Base-by-base conservation (phyloP, 1,140 invertebrate species). In the Drosophila varians region DNA sequence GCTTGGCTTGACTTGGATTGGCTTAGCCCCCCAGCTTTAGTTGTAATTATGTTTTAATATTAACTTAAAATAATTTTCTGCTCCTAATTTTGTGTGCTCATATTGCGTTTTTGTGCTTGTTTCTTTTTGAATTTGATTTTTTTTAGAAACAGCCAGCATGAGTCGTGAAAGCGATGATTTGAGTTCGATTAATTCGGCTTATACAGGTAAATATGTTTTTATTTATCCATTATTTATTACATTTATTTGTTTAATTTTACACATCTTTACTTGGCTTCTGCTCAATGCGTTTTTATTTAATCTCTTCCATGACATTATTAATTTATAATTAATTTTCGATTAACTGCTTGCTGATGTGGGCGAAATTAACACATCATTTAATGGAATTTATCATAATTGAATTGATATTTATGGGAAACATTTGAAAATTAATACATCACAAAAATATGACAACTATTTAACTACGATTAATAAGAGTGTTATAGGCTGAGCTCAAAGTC, bases 121-220 rank as follows among this genome's bases (percentile, higher is more conserved):
- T 77, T 57, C 18, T 60, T 53, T 72, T 60, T 52, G 26, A 47
- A 65, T 74, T 80, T 58, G 16, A 43, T 58, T 82, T n/a, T 76
- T 90, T 90, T 53, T 86, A 90, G 89, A 90, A 46, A 75, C 80
- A 74, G 82, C 76, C 77, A 90, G 80, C 84, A 90, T 90, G 89
- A 90, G 89, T 89, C 89, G 89, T 90, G 89, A 90, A 89, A 90
- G 89, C 80, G 89, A 90, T 90, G 89, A 90, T 72, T 87, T 90
- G 71, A 90, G 89, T 75, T 90, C 89, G 47, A 90, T 90, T 64
- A 90, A 90, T 87, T 90, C 89, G 57, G 76, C 89, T 53, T 90
- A 89, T 12, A 84, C 89, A 90, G 89, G 89, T 90, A 90, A 90
- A 57, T 72, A 83, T 64, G 57, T 26, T 56, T 52, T 64, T 31